Evolutionary conservation across 1,140 invertebrate genomes (phyloP), one percentile per base, ranked within the genome.

Genomic region (Cherax destructor): DNA sequence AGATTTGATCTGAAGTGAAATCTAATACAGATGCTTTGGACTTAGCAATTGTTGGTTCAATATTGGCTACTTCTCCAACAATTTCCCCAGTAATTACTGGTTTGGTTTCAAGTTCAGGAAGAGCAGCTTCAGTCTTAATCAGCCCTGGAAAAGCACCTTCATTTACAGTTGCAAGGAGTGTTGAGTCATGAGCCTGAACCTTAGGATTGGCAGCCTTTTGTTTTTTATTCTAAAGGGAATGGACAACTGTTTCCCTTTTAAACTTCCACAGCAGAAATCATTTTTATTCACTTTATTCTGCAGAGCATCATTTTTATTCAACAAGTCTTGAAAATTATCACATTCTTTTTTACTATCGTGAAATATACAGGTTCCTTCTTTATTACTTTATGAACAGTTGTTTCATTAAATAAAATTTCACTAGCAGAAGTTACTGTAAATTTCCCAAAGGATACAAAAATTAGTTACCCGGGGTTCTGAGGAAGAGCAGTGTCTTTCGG

Each of bases 111-210:
- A 59, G 13, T 41, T 88, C 86, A 18, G 86, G 86, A 41, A 88
- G 41, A 88, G 77, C 77, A 88, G 86, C 77, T 59, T 79, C 86
- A 65, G 41, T 61, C 56, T 65, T 50, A 24, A 49, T 79, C n/a
- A 88, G 49, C 76, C 50, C 86, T 24, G 86, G 77, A 9, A 88
- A 9, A 47, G 59, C 24, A 24, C 74, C 74, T 50, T 88, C 86
- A 88, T 50, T 80, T n/a, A 74, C 30, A 30, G 21, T 9, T 30
- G 24, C 69, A 74, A 30, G 24, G 18, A 6, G 5, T 69, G 65
- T n/a, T 1, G 65, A 6, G 3, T 74, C 69, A 21, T 5, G 13
- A 18, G 18, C 5, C 9, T 74, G 6, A 0, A 30, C 69, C 9
- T 74, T 30, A 74, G n/a, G 69, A 74, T 7, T 30, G 24, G 24